Conservation (phyloP, 2,888 invertebrate species). For the Papilio elwesi region DNA sequence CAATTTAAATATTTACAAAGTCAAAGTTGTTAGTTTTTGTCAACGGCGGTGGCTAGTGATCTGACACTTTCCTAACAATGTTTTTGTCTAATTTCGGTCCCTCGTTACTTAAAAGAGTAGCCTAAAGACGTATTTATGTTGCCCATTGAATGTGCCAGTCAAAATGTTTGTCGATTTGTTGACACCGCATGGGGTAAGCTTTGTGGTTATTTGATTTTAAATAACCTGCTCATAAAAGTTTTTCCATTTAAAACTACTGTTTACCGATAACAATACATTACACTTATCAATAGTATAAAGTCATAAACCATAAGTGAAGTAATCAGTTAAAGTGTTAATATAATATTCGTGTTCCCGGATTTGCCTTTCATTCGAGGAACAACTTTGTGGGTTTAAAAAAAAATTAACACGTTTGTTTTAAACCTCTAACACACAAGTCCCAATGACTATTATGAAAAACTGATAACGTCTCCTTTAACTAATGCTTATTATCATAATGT, state of each 20-base stretch:
- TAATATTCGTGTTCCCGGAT: no score
- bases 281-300: neutral
- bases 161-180: conserved; percentile 65
- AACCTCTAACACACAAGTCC: no score
- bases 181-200: conserved; percentile 59
- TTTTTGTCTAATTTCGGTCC: conserved; percentile 9
- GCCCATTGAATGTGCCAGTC: conserved; percentile 55
- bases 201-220: conserved; percentile 30
- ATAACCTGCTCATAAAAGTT: neutral
- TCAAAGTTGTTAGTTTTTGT: neutral
- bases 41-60: conserved; percentile 8
- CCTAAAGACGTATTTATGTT: conserved; percentile 54
- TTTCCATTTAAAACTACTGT: conserved; percentile 22
- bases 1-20: neutral
- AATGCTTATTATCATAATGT: no score
- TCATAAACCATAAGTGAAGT: no score
- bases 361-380: no score
- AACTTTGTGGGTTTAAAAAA: no score
- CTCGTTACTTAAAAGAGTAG: conserved; percentile 31
- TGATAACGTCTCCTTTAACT: no score
- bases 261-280: neutral
- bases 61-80: conserved; percentile 17
- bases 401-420: no score
- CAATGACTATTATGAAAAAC: no score
- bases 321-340: no score